Evolutionary conservation across 1,140 invertebrate genomes (phyloP).

Genomic region (Helicorthomorpha holstii): DNA sequence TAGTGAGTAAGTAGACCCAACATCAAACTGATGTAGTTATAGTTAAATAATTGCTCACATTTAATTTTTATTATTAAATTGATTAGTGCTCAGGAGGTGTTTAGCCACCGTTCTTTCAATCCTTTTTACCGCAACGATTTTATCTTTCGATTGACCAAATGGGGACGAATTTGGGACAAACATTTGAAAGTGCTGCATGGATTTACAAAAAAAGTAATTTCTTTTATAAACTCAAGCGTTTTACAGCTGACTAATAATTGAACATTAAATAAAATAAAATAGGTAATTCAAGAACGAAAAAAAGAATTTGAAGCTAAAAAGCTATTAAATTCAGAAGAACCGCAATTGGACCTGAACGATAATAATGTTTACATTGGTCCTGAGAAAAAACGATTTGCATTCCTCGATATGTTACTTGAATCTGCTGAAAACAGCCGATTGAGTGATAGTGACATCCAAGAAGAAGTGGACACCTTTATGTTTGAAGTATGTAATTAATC

Average conservation of each 20-base stretch:
- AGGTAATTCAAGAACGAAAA: neutral
- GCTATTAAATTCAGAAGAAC: neutral
- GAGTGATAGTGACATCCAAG: slow-evolving; percentile 18
- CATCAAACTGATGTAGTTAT: neutral
- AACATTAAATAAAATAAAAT: neutral
- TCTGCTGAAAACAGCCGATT: slow-evolving; percentile 19
- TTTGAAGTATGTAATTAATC: slow-evolving; percentile 15
- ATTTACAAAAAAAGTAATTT: neutral
- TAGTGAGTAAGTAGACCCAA: slow-evolving; percentile 18
- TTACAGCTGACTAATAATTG: neutral
- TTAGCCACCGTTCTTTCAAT: neutral
- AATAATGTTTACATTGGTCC: neutral
- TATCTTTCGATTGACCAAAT: neutral
- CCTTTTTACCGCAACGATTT: neutral
- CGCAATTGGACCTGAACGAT: neutral
- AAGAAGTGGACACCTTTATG: slow-evolving; percentile 26
- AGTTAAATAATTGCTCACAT: neutral
- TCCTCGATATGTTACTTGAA: slow-evolving; percentile 80
- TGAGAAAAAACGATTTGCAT: slow-evolving; percentile 74
- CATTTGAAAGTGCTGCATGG: slow-evolving; percentile 25
- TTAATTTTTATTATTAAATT: neutral
- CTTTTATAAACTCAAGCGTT: neutral
- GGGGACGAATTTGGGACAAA: neutral
- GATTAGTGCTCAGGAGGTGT: neutral
- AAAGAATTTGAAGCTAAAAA: neutral